Percentiles rank a stretch among this genome's conserved stretches.
phyloP scores from a whole-genome alignment of 2,113 vertebrate genomes.

The Hippocampus zosterae region DNA sequence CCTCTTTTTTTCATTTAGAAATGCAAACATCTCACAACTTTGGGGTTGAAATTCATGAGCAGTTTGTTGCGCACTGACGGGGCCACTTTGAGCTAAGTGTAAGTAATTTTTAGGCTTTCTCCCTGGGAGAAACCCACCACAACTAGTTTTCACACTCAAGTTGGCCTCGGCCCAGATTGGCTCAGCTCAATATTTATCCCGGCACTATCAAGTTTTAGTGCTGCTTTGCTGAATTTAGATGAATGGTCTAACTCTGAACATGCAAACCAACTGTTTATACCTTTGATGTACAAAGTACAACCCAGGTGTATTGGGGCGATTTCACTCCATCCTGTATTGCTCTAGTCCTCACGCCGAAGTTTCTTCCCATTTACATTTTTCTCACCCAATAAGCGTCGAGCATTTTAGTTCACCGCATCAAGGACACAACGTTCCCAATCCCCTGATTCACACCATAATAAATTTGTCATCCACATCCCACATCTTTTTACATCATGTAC shows the following conservation, averaged over 20 bases:
- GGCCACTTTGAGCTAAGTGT: constrained; percentile 1
- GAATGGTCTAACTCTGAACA: neutral
- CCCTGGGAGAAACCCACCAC: neutral
- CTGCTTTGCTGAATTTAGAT: neutral
- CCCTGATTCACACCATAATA: neutral
- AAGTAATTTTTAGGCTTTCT: constrained; percentile 10
- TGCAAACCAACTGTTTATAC: neutral
- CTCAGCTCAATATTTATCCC: neutral
- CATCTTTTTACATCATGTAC: neutral
- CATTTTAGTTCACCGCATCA: neutral
- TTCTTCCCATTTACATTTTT: neutral
- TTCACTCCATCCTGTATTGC: neutral
- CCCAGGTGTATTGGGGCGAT: neutral
- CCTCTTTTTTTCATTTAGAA: neutral
- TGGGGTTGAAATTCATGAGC: constrained; percentile 1
- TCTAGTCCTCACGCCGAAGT: neutral
- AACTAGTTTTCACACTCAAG: constrained; percentile 27
- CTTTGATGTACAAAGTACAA: neutral
- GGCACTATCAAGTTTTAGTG: neutral
- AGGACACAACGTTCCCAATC: neutral
- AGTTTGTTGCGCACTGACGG: neutral
- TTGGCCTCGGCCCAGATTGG: neutral
- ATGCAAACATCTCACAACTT: constrained; percentile 1
- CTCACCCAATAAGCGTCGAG: neutral
- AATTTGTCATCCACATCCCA: neutral